Evolutionary conservation across 2,797 vertebrate genomes (phyloP), one percentile per base, ranked within the genome.

Genomic region (Gadopsis marmoratus): DNA sequence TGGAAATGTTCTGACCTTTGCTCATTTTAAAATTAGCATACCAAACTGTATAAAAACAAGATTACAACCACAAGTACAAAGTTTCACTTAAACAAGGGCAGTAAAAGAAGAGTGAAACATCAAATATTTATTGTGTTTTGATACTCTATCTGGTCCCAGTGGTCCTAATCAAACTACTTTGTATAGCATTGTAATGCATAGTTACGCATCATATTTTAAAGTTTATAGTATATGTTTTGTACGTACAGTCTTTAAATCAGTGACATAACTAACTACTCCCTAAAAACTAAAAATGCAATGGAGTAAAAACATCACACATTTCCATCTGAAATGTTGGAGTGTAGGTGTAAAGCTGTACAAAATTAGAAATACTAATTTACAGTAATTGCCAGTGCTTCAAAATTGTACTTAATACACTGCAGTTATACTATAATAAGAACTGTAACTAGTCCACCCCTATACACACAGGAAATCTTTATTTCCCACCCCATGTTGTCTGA

Each of bases 141-240:
- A 48, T 56, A 10, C 6, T n/a, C 14, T 43, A 7, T 62, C 26
- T 8, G 7, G 8, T 61, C 19, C 4, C 16, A 16, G 50, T 62
- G 16, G 26, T 66, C 45, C 55, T 45, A 29, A 56, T 63, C 31
- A 26, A 74, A 35, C 6, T 17, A 8, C 58, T 43, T 69, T 58
- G 37, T 26, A 35, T 37, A 50, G 29, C 12, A 4, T 48, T 55
- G n/a, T 45, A 47, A 33, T 65, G 31, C 31, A 6, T 43, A 60
- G 29, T 17, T 50, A 7, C 50, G 19, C 16, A 16, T 59, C 33
- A 62, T 50, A 47, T 55, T 45, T 41, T 35, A 60, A 19, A 43
- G 47, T 45, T 64, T 68, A 14, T 31, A 17, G 26, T 19, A 17
- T n/a, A n/a, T 63, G 11, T 59, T 69, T 65, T 50, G 4, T 23